Conservation (phyloP, 2,797 vertebrate genomes). For the Helostoma temminkii region DNA sequence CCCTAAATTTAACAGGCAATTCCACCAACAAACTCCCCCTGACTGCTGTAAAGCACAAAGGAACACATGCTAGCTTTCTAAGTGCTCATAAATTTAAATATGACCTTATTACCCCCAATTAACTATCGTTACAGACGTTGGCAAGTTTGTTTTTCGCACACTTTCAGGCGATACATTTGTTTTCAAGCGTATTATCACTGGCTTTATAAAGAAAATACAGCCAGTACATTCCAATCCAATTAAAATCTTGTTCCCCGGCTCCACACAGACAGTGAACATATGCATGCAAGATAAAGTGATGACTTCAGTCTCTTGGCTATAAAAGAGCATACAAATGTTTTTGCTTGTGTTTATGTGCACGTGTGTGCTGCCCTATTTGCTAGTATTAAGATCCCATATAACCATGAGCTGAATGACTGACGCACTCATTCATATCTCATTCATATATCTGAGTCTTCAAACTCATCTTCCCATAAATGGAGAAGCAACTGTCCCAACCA, state of each 20-base stretch:
- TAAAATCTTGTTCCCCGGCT: constrained; percentile 28
- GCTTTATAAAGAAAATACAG: constrained; percentile 24
- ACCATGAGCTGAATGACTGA: constrained; percentile 1
- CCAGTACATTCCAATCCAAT: constrained; percentile 32
- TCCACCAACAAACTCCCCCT: constrained; percentile 46
- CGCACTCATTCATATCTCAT: background rate
- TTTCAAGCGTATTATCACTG: constrained; percentile 18
- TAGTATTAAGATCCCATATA: background rate
- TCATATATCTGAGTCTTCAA: background rate
- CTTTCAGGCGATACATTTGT: constrained; percentile 6
- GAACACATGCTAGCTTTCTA: background rate
- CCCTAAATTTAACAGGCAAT: constrained; percentile 59
- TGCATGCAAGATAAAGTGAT: constrained; percentile 7
- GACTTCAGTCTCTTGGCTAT: background rate
- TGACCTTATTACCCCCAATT: constrained; percentile 1
- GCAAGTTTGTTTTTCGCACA: constrained; percentile 12
- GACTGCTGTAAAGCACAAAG: constrained; percentile 28
- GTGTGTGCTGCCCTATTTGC: background rate
- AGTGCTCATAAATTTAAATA: constrained; percentile 13
- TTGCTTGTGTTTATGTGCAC: background rate
- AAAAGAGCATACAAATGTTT: constrained; percentile 2
- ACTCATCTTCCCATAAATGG: background rate
- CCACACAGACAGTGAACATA: constrained; percentile 7
- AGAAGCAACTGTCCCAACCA: background rate
- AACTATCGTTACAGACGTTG: background rate